A percentile compares a stretch with the other conserved stretches of the same genome.
Evolutionary conservation across 2,888 invertebrate species (phyloP).

Genomic region (Polylopha cassiicola): DNA sequence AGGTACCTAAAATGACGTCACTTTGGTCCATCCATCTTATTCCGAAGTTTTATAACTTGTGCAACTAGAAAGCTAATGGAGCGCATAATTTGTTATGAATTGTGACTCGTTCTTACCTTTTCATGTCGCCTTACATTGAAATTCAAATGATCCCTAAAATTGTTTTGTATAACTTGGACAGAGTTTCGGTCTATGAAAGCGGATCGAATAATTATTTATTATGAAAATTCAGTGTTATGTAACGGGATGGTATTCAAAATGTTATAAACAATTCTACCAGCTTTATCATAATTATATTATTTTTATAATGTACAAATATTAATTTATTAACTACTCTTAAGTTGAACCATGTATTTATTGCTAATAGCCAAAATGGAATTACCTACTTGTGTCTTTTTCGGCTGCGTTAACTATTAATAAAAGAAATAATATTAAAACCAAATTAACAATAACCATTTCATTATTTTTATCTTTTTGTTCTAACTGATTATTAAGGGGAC

Average conservation of each 20-base stretch:
- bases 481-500: conserved; percentile 58
- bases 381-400: no score
- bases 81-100: conserved; percentile 33
- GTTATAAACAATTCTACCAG: not conserved
- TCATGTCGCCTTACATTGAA: conserved; percentile 28
- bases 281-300: no score
- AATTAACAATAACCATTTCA: no score
- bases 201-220: not conserved
- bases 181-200: not conserved
- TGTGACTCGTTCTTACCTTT: conserved; percentile 26
- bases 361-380: no score
- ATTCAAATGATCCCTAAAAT: conserved; percentile 28
- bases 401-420: no score
- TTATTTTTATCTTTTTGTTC: no score
- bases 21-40: conserved; percentile 25
- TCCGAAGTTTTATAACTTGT: conserved; percentile 26
- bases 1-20: conserved; percentile 5
- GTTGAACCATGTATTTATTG: no score
- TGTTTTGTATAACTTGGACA: conserved; percentile 10
- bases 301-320: no score
- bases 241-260: no score
- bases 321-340: no score
- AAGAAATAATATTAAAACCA: no score
- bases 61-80: conserved; percentile 32
- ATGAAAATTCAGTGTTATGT: not conserved